These are phyloP conservation scores for Fratercula arctica DNA, from an alignment of 2,797 vertebrate genomes.

Conservation along the genomic window DNA sequence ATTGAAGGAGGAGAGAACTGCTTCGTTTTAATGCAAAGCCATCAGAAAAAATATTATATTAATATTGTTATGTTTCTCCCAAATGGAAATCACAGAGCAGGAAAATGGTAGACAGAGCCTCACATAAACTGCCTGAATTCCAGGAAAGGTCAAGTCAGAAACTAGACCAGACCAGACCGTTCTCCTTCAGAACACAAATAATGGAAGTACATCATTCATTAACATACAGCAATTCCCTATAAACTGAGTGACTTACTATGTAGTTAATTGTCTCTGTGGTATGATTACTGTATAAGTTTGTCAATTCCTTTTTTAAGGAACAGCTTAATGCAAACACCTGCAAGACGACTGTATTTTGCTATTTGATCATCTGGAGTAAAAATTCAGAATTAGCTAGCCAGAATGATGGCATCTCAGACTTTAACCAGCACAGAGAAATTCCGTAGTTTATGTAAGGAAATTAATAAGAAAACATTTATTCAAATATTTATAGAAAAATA, in stretches of 20 bases:
- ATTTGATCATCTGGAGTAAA: background rate
- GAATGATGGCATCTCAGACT: background rate
- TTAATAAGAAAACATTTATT: background rate
- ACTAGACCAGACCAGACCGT: background rate
- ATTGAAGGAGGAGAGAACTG: background rate
- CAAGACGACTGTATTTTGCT: background rate
- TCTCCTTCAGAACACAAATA: background rate
- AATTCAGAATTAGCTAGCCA: background rate
- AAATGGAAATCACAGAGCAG: background rate
- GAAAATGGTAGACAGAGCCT: background rate
- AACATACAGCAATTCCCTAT: background rate
- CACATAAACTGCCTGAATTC: background rate
- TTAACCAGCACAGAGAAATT: background rate
- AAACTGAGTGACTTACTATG: background rate
- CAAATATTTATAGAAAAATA: background rate
- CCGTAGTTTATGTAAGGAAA: background rate
- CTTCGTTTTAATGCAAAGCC: background rate
- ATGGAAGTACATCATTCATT: background rate
- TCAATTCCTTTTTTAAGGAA: background rate
- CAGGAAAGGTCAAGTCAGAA: background rate
- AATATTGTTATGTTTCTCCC: background rate
- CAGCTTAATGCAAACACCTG: background rate
- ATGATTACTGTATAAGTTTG: background rate
- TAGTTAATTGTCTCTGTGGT: background rate
- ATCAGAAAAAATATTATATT: background rate